A percentile compares a stretch with the other conserved stretches of the same genome.
Evolutionary conservation across 2,113 vertebrate species (phyloP).

Genomic region (Petaurus breviceps): DNA sequence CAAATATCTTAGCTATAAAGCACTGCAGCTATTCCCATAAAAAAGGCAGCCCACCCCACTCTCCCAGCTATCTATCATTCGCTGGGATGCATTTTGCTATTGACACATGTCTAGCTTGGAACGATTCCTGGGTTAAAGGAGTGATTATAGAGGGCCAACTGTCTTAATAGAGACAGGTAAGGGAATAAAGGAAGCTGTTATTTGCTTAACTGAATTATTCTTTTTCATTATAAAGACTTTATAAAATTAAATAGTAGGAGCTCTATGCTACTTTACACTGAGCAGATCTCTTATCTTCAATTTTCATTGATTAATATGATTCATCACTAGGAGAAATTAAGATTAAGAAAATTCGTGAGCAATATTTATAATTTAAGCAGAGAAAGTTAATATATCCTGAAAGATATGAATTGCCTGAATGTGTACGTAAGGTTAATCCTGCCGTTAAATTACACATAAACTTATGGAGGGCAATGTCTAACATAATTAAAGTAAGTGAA

Average conservation of each 20-base stretch:
- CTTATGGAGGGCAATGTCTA: slow-evolving; percentile 8
- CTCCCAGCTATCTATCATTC: slow-evolving; percentile 20
- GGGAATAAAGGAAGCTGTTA: slow-evolving; percentile 41
- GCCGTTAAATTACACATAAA: slow-evolving; percentile 27
- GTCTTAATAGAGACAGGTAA: slow-evolving; percentile 60
- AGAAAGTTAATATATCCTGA: slow-evolving; percentile 42
- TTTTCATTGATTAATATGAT: slow-evolving; percentile 60
- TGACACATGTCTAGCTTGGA: neutral
- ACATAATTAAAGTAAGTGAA: neutral
- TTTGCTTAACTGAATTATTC: slow-evolving; percentile 67
- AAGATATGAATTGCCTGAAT: slow-evolving; percentile 35
- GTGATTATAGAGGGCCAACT: slow-evolving; percentile 37
- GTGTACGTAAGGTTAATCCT: neutral
- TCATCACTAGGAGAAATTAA: slow-evolving; percentile 55
- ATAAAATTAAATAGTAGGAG: slow-evolving; percentile 46
- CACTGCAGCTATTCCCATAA: neutral
- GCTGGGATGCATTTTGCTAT: slow-evolving; percentile 33
- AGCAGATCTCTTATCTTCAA: slow-evolving; percentile 41
- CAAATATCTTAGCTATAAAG: neutral
- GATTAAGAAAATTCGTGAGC: slow-evolving; percentile 56
- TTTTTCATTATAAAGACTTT: slow-evolving; percentile 70
- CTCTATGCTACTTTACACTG: slow-evolving; percentile 41
- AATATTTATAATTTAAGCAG: slow-evolving; percentile 36
- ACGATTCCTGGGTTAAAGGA: slow-evolving; percentile 8
- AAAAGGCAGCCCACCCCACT: neutral